These are phyloP conservation scores for Lumbricus terrestris DNA, from an alignment of 2,888 invertebrate genomes.

Conservation along the genomic window DNA sequence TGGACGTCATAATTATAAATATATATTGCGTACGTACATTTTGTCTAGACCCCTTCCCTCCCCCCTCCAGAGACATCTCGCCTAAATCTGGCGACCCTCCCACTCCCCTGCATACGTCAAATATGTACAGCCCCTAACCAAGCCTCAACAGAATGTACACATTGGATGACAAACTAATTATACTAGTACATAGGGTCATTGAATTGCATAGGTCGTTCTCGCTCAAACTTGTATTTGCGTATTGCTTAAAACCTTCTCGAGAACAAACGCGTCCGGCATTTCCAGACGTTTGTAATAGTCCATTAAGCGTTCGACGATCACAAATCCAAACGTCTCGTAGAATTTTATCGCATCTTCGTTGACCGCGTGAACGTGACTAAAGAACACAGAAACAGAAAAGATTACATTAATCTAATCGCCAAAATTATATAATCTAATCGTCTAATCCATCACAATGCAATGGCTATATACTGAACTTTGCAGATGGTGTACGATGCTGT, in stretches of 20 bases:
- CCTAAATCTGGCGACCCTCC: too few relatives aligned
- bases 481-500: too few relatives aligned
- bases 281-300: constrained; percentile 99
- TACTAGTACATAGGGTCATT: background rate
- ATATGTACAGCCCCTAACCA: too few relatives aligned
- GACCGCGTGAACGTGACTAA: constrained; percentile 65
- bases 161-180: too few relatives aligned
- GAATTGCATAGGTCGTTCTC: background rate
- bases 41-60: too few relatives aligned
- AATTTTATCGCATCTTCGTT: constrained; percentile 97
- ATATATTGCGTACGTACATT: too few relatives aligned
- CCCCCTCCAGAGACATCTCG: too few relatives aligned
- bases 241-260: constrained; percentile 78
- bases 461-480: too few relatives aligned
- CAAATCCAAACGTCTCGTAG: constrained; percentile 97
- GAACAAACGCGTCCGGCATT: constrained; percentile 94
- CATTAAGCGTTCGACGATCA: constrained; percentile 93
- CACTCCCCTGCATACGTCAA: too few relatives aligned
- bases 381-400: background rate
- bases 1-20: too few relatives aligned
- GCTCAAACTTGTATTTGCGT: background rate
- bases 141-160: background rate
- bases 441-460: too few relatives aligned
- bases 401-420: too few relatives aligned
- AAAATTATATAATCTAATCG: background rate